Evolutionary conservation across 1,140 invertebrate species (phyloP), one percentile per base, ranked within the genome.

Genomic region (Diachasmimorpha longicaudata): DNA sequence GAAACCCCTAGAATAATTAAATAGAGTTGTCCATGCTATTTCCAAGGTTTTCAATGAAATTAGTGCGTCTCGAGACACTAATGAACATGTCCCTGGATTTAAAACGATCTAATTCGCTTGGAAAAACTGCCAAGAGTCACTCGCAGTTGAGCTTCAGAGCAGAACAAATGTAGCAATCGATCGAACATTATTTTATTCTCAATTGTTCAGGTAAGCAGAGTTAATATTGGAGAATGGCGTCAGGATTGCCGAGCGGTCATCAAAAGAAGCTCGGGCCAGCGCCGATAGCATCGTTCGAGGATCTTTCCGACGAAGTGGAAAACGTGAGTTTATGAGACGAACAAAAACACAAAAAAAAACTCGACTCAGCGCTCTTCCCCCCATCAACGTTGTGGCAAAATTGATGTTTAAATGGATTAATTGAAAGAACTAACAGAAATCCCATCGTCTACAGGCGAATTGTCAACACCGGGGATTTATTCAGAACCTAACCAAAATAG

Each of bases 211-310:
- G 63, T 19, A 66, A 19, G 71, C 14, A 25, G 63, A 14, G 58
- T 21, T 63, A n/a, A 46, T 19, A 16, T 44, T 23, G 55, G 25
- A 75, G 67, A 82, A 89, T 89, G 88, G 86, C 85, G 77, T 85
- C 83, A 81, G 83, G 85, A 80, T 85, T 88, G 69, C 86, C 86
- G 81, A 87, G 85, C 74, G 85, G 85, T 72, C 85, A 85, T 85
- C 93, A 93, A 88, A 92, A 91, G 90, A 92, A 94, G 87, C 93
- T 95, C 91, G 95, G 95, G 87, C 95, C 95, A 85, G 96, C 96
- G 83, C 96, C 96, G 84, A 95, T 97, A 87, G 96, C 96, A 85
- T 97, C 96, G 77, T 96, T 97, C 88, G 95, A 96, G 91, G 95
- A 96, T 90, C 91, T 95, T 82, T 95, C 94, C 80, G 95, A 96